Percentiles rank a stretch among this genome's conserved stretches.
phyloP scores from a whole-genome alignment of 1,140 invertebrate species.

The Centruroides sculpturatus region DNA sequence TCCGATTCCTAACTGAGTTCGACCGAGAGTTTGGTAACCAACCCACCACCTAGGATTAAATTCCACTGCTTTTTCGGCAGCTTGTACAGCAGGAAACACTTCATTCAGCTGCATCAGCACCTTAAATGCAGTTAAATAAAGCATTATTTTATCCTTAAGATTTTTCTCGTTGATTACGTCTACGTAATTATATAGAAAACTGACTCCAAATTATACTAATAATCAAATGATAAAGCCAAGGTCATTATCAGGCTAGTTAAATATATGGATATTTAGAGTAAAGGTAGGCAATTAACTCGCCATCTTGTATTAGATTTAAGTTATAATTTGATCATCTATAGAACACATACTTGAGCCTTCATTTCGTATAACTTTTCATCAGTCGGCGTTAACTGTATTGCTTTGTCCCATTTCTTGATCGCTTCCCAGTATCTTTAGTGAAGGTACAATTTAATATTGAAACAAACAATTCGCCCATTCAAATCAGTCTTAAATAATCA shows the following conservation, averaged over 20 bases:
- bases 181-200: no score
- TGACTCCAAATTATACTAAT: no score
- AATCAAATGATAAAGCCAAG: no score
- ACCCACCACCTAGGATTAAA: constrained; percentile 31
- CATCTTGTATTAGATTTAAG: no score
- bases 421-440: constrained; percentile 8
- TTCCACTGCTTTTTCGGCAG: constrained; percentile 25
- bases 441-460: background rate
- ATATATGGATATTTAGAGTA: no score
- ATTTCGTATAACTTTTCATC: constrained; percentile 13
- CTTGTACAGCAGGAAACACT: constrained; percentile 12
- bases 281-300: no score
- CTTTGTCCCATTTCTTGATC: constrained; percentile 9
- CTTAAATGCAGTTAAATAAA: background rate
- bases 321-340: background rate
- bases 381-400: constrained; percentile 3
- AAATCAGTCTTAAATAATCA: background rate
- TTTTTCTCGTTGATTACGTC: no score
- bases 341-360: constrained; percentile 12
- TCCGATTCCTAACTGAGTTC: constrained; percentile 30
- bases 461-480: background rate
- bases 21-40: constrained; percentile 31
- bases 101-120: constrained; percentile 9
- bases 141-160: no score
- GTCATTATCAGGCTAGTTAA: no score